Conservation (phyloP, 2,888 invertebrate genomes). For the Apodemia mormo region DNA sequence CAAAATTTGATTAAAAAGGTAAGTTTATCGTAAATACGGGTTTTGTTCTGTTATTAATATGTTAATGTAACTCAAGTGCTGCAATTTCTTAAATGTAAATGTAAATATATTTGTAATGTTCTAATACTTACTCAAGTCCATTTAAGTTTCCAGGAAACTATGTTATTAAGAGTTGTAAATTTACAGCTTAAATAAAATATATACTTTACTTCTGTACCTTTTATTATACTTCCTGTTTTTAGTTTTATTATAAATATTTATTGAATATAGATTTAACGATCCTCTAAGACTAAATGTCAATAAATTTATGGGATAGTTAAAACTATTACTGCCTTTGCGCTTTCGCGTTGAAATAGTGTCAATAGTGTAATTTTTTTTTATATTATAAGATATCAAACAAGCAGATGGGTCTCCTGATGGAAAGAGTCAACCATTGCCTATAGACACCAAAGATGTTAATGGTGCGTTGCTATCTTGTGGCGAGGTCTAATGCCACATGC, state of each 20-base stretch:
- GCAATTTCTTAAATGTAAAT: slow-evolving; percentile 47
- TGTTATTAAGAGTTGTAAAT: slow-evolving; percentile 75
- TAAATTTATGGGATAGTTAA: no score
- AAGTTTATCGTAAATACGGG: neutral
- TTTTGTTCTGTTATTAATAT: slow-evolving; percentile 7
- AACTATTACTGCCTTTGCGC: no score
- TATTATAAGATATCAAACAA: no score
- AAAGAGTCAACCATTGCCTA: no score
- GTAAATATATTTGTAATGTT: slow-evolving; percentile 57
- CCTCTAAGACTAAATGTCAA: no score
- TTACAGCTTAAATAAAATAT: slow-evolving; percentile 67
- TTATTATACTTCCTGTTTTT: slow-evolving; percentile 18
- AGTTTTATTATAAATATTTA: neutral
- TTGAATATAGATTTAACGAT: no score
- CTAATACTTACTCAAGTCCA: slow-evolving; percentile 47
- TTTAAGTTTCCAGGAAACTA: slow-evolving; percentile 74
- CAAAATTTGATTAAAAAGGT: neutral
- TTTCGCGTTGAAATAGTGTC: no score
- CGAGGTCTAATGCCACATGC: no score
- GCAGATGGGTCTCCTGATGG: no score
- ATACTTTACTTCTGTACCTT: slow-evolving; percentile 53
- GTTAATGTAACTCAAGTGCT: slow-evolving; percentile 49
- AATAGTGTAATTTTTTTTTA: no score
- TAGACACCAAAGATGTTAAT: no score
- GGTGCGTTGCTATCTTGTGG: no score